Evolutionary conservation across 2,797 vertebrate genomes (phyloP).

Genomic region (Poeciliopsis presidionis): DNA sequence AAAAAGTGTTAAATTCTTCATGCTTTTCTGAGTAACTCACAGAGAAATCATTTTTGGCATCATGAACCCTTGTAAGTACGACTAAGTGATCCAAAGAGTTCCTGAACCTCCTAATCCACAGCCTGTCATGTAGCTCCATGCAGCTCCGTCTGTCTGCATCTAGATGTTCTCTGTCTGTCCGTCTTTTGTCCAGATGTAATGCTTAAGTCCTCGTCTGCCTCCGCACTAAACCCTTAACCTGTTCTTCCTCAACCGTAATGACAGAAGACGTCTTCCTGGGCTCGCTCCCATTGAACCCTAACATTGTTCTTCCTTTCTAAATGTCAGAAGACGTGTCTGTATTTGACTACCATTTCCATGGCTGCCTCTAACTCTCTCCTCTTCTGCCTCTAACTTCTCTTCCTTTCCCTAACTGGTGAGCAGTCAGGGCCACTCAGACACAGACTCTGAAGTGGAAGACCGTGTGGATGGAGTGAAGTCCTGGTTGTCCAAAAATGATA

Average conservation of each 20-base stretch:
- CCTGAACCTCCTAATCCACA: background rate
- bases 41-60: background rate
- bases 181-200: background rate
- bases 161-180: background rate
- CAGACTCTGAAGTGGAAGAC: slow-evolving; percentile 92
- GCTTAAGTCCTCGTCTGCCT: background rate
- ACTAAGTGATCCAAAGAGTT: background rate
- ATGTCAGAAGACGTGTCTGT: background rate
- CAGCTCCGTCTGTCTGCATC: background rate
- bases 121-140: background rate
- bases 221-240: background rate
- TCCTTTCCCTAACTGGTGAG: slow-evolving; percentile 37
- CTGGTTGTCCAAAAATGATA: slow-evolving; percentile 97
- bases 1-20: background rate
- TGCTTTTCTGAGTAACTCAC: background rate
- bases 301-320: slow-evolving; percentile 20
- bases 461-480: slow-evolving; percentile 95
- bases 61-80: background rate
- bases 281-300: slow-evolving; percentile 16
- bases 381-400: slow-evolving; percentile 30
- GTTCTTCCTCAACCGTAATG: background rate
- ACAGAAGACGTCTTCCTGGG: background rate
- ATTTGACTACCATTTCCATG: background rate
- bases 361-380: background rate
- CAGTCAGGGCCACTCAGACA: slow-evolving; percentile 92